A percentile compares a stretch with the other conserved stretches of the same genome.
phyloP scores from a whole-genome alignment of 2,888 invertebrate species.

The Cephus sareptanus region DNA sequence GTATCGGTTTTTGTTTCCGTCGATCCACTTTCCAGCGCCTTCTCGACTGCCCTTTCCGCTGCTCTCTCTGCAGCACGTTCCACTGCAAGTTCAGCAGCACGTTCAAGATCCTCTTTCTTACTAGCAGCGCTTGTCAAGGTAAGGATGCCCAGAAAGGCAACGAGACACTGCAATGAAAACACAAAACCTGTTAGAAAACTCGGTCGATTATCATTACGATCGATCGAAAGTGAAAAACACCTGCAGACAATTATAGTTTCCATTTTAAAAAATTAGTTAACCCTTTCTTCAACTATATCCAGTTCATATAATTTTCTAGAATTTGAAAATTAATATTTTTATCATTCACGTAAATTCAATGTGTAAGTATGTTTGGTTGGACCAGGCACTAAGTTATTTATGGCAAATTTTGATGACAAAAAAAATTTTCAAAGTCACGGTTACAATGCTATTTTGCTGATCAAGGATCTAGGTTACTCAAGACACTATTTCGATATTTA shows the following conservation, averaged over 20 bases:
- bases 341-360: background rate
- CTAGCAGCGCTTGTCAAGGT: slow-evolving; percentile 23
- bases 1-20: slow-evolving; percentile 48
- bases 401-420: background rate
- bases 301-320: background rate
- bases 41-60: slow-evolving; percentile 60
- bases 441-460: background rate
- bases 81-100: slow-evolving; percentile 59
- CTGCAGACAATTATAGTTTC: background rate
- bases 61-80: slow-evolving; percentile 59
- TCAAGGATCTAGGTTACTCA: background rate
- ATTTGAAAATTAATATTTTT: background rate
- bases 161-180: slow-evolving; percentile 15
- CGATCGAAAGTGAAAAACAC: background rate
- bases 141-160: slow-evolving; percentile 21
- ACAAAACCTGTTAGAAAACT: background rate
- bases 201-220: background rate
- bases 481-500: background rate
- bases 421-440: background rate
- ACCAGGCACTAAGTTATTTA: background rate
- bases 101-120: slow-evolving; percentile 49
- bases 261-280: background rate
- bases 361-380: background rate
- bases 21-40: slow-evolving; percentile 53
- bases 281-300: too few relatives aligned